phyloP scores from a whole-genome alignment of 2,797 vertebrate genomes.

The Botia kubotai region DNA sequence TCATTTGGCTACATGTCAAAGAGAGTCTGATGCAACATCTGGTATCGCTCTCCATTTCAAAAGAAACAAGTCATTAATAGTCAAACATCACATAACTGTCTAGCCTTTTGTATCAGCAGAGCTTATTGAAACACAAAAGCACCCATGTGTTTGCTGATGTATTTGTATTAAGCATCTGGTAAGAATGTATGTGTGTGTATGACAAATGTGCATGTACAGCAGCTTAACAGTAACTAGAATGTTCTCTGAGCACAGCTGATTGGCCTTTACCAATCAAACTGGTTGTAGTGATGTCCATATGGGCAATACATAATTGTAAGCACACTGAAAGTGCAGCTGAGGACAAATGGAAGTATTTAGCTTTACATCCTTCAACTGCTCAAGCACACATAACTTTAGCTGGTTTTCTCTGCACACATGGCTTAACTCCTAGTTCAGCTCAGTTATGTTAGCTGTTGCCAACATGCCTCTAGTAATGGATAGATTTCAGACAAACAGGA shows the following conservation, averaged over 20 bases:
- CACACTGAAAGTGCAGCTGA: too few relatives aligned
- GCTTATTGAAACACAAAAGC: constrained; percentile 30
- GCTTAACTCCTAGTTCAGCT: too few relatives aligned
- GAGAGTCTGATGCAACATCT: constrained; percentile 34
- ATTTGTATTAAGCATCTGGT: constrained; percentile 32
- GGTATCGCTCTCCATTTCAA: constrained; percentile 44
- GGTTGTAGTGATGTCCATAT: too few relatives aligned
- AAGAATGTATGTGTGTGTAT: constrained; percentile 30
- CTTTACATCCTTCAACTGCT: too few relatives aligned
- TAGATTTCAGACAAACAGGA: not conserved
- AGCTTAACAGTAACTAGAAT: not conserved
- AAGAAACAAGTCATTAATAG: constrained; percentile 52
- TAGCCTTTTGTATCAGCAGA: constrained; percentile 25
- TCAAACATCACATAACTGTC: constrained; percentile 40
- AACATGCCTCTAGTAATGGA: not conserved
- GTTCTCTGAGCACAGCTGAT: not conserved
- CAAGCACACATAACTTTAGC: too few relatives aligned
- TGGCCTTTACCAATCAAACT: not conserved
- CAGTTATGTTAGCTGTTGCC: not conserved
- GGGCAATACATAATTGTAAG: too few relatives aligned
- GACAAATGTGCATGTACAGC: not conserved
- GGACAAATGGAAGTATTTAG: too few relatives aligned
- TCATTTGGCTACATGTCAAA: constrained; percentile 35
- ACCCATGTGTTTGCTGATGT: constrained; percentile 40
- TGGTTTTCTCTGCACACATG: too few relatives aligned